Percentiles rank a stretch among this genome's conserved stretches.
These are phyloP conservation scores for Geotrupes spiniger DNA, from an alignment of 2,888 invertebrate genomes.

Conservation along the genomic window DNA sequence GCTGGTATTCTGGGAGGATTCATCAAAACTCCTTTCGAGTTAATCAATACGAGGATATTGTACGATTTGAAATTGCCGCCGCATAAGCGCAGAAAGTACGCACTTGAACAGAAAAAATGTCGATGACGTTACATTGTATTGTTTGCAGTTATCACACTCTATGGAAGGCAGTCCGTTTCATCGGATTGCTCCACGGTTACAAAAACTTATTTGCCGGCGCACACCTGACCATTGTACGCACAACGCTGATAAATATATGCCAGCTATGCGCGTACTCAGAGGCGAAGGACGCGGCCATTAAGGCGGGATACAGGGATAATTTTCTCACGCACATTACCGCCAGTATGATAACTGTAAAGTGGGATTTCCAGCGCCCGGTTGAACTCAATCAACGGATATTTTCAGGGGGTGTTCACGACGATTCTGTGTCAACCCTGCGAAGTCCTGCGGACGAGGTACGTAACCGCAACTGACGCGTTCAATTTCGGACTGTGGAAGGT, in stretches of 20 bases:
- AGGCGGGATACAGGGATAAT: not conserved
- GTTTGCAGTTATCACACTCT: constrained; percentile 1
- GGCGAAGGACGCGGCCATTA: not conserved
- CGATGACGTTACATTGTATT: too few species aligned
- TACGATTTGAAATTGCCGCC: constrained; percentile 8
- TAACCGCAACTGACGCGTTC: not conserved
- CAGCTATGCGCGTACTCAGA: constrained; percentile 10
- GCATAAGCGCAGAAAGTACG: constrained; percentile 6
- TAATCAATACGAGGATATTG: constrained; percentile 6
- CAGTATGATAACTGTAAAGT: constrained; percentile 5
- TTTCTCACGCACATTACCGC: constrained; percentile 3
- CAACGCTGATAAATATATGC: not conserved
- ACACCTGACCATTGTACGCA: not conserved
- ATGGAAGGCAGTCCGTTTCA: not conserved
- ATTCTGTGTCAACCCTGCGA: constrained; percentile 10
- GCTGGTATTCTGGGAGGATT: constrained; percentile 6
- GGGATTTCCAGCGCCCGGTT: not conserved
- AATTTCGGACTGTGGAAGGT: not conserved
- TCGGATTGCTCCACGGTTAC: constrained; percentile 6
- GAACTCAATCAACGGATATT: not conserved
- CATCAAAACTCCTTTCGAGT: constrained; percentile 10
- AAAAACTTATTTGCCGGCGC: constrained; percentile 1
- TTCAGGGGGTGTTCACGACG: constrained; percentile 8
- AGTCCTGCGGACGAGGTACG: constrained; percentile 3
- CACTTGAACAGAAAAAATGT: too few species aligned